Conservation (phyloP, 2,113 vertebrate genomes). For the Brienomyrus brachyistius region DNA sequence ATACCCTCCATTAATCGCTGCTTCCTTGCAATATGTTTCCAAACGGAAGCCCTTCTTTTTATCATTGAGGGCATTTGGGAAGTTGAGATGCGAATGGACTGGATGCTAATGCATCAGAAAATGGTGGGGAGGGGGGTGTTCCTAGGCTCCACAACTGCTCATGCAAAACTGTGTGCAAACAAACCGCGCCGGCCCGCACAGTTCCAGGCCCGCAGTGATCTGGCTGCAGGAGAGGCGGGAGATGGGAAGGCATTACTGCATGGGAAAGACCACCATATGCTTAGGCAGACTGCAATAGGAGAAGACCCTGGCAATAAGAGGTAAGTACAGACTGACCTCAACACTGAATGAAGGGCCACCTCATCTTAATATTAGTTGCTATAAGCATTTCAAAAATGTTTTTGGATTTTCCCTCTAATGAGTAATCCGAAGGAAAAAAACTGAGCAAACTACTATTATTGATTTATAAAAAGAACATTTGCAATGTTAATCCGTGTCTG, state of each 20-base stretch:
- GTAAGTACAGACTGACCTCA: neutral
- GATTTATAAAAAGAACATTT: neutral
- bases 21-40: neutral
- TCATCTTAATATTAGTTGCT: neutral
- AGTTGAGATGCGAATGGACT: neutral
- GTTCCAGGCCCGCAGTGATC: neutral
- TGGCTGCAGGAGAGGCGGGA: neutral
- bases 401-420: neutral
- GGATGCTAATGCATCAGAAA: neutral
- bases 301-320: neutral
- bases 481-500: neutral
- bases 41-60: neutral
- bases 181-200: neutral
- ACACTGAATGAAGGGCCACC: neutral
- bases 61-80: neutral
- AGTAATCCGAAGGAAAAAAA: neutral
- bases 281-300: neutral
- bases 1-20: too few species aligned
- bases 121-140: neutral
- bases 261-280: neutral
- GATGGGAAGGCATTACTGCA: neutral
- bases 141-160: neutral
- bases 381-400: neutral
- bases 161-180: slow-evolving; percentile 2
- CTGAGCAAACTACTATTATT: neutral